Evolutionary conservation across 2,113 vertebrate genomes (phyloP), one percentile per base, ranked within the genome.

Genomic region (Eudyptes chrysolophus): DNA sequence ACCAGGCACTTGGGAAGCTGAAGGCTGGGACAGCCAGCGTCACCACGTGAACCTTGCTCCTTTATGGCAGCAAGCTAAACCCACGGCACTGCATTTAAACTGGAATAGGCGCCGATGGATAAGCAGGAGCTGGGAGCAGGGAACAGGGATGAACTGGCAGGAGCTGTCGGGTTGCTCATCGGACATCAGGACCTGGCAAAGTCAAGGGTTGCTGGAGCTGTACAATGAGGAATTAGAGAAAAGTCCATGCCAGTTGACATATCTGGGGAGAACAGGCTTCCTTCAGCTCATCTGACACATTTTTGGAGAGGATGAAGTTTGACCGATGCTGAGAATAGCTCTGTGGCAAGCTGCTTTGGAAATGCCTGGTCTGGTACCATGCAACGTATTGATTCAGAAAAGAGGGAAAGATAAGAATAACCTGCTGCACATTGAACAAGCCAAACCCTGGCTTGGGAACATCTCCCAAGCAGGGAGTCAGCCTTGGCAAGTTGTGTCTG

Each of bases 41-140:
- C 40, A 13, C 22, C 5, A 0, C 0, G 0, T 30, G 38, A 44
- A 3, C 9, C 13, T 68, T 5, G 1, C 10, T 69, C 5, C 25
- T 77, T 62, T 34, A 42, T 12, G 14, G 20, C 54, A 87, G 36
- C 9, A 10, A 52, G 34, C 9, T 54, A 22, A 71, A 61, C 27
- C 21, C 46, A 8, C 0, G 3, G n/a, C 25, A 19, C 44, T 12
- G 0, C 20, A 7, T 11, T 38, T 13, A 11, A 25, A n/a, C 13
- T 27, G 65, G 16, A 16, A 68, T 46, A 92, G 32, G 15, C 8
- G 13, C 5, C 74, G 34, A 42, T n/a, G 44, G 32, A 34, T 1
- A 17, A 60, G 46, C 57, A 87, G 80, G 40, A 77, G 29, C 48
- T 61, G 80, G 55, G 51, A 69, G 13, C 24, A 46, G 64, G 16